Conservation (phyloP, 2,797 vertebrate species). For the Gallinago solitaria region DNA sequence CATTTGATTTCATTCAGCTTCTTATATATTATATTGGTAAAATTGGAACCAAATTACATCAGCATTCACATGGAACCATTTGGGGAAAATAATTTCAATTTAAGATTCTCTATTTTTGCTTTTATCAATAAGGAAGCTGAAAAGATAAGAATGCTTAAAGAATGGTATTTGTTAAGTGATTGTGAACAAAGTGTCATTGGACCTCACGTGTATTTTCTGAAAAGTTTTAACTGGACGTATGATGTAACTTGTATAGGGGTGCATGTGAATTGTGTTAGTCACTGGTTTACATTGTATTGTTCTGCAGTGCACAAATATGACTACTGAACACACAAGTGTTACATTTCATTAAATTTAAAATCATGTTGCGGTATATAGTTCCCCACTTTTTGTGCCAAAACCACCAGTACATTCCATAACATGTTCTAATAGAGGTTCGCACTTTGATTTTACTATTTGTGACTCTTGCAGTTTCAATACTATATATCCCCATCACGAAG, state of each 20-base stretch:
- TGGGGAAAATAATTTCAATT: constrained; percentile 30
- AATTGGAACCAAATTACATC: constrained; percentile 16
- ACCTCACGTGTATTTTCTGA: constrained; percentile 57
- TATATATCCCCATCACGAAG: constrained; percentile 62
- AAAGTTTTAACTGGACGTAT: constrained; percentile 61
- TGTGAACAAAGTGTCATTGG: constrained; percentile 58
- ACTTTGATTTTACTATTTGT: constrained; percentile 49
- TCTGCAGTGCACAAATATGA: constrained; percentile 62
- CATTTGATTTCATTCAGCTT: constrained; percentile 38
- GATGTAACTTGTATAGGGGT: constrained; percentile 66
- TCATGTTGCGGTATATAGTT: constrained; percentile 36
- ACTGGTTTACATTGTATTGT: constrained; percentile 63
- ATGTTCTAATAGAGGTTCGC: constrained; percentile 65
- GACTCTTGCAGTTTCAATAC: constrained; percentile 66
- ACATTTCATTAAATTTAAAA: constrained; percentile 46
- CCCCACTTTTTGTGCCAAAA: constrained; percentile 76
- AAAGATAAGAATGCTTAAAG: constrained; percentile 35
- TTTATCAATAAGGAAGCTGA: constrained; percentile 49
- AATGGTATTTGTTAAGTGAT: constrained; percentile 58
- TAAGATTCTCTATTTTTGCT: constrained; percentile 51
- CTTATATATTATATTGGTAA: not conserved
- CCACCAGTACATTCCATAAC: constrained; percentile 59
- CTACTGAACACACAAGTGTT: constrained; percentile 54
- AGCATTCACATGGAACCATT: constrained; percentile 2
- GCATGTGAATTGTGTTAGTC: constrained; percentile 72